phyloP scores from a whole-genome alignment of 1,140 invertebrate genomes.

The Plectus sambesii region DNA sequence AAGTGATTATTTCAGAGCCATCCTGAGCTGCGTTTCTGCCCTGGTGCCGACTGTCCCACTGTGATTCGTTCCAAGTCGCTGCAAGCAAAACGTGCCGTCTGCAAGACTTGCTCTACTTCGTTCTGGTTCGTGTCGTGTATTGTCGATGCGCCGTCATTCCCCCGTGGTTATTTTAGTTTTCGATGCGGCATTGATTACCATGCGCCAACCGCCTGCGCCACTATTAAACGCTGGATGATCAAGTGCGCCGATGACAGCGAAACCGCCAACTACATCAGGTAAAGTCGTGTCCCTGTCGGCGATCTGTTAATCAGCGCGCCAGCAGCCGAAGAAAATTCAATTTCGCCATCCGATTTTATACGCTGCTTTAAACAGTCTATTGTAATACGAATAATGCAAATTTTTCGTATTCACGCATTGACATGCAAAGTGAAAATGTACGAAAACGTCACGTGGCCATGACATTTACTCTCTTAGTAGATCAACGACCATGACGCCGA shows the following conservation, averaged over 20 bases:
- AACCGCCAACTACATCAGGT: constrained; percentile 86
- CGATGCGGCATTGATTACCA: constrained; percentile 92
- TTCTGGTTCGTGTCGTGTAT: constrained; percentile 58
- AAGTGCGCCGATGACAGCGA: constrained; percentile 99
- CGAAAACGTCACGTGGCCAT: too few relatives aligned
- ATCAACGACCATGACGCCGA: too few relatives aligned
- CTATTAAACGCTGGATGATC: constrained; percentile 91
- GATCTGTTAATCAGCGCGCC: too few relatives aligned
- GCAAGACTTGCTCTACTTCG: constrained; percentile 62
- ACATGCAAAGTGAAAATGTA: too few relatives aligned
- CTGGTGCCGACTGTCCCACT: constrained; percentile 85
- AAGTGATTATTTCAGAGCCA: too few relatives aligned
- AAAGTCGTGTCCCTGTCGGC: too few relatives aligned
- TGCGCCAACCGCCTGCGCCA: constrained; percentile 88
- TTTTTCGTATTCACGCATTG: too few relatives aligned
- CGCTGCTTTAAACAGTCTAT: too few relatives aligned
- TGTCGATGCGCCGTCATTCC: constrained; percentile 1
- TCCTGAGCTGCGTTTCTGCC: constrained; percentile 64
- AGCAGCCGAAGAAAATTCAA: too few relatives aligned
- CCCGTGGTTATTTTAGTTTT: constrained; percentile 53
- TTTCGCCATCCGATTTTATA: too few relatives aligned
- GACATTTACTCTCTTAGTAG: too few relatives aligned
- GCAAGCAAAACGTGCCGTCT: constrained; percentile 67
- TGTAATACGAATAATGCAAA: too few relatives aligned
- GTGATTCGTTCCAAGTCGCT: constrained; percentile 64